Evolutionary conservation across 23 tunicate genomes (phyloP).

Genomic region (Diplosoma virens): DNA sequence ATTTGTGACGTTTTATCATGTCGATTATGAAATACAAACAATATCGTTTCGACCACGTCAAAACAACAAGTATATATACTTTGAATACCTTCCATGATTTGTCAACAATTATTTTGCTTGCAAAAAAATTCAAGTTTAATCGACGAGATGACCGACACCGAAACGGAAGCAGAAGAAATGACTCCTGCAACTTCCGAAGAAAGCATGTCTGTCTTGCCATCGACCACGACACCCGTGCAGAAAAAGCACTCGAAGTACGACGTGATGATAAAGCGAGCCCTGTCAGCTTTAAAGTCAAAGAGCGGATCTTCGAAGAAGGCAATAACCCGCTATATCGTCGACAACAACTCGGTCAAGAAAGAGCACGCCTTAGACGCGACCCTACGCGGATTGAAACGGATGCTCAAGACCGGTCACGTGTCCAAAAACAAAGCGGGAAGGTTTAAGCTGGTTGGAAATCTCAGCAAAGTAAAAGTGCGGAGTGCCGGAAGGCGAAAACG

Average conservation of each 20-base stretch:
- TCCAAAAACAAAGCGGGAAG: slow-evolving; percentile 45
- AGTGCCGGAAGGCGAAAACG: slow-evolving; percentile 21
- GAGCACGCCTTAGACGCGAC: slow-evolving; percentile 58
- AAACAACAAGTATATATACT: too few species aligned
- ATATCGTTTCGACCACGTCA: too few species aligned
- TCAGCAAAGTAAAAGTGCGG: background rate
- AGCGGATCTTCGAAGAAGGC: slow-evolving; percentile 63
- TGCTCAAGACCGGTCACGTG: slow-evolving; percentile 50
- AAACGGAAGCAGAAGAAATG: slow-evolving; percentile 81
- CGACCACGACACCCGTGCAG: slow-evolving; percentile 27
- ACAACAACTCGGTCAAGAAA: slow-evolving; percentile 65
- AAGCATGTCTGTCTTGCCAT: slow-evolving; percentile 55
- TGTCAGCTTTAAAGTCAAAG: slow-evolving; percentile 48
- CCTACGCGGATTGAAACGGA: slow-evolving; percentile 59
- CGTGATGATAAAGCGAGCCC: slow-evolving; percentile 73
- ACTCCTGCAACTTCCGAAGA: slow-evolving; percentile 92
- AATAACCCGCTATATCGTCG: slow-evolving; percentile 50
- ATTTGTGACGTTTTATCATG: too few species aligned
- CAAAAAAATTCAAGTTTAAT: too few species aligned
- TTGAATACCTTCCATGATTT: too few species aligned
- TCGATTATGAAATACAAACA: too few species aligned
- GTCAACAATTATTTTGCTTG: too few species aligned
- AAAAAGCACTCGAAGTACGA: slow-evolving; percentile 65
- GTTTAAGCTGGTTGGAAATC: slow-evolving; percentile 54
- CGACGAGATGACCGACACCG: slow-evolving; percentile 18